Conservation (phyloP, 64 coral and sea anemone species). For the Montipora cactus region DNA sequence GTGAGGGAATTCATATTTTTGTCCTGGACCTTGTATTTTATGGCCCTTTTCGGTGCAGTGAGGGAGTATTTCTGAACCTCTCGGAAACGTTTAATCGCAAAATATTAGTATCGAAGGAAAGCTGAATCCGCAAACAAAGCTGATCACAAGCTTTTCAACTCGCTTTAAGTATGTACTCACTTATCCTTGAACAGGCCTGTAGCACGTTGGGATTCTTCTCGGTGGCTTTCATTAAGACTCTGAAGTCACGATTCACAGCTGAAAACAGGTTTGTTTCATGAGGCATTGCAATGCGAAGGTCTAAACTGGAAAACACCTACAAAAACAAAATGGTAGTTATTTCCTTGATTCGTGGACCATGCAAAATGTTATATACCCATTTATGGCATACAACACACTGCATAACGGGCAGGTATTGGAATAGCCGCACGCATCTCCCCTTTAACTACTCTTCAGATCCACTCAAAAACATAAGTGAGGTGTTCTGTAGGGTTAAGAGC, state of each 20-base stretch:
- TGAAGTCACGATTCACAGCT: conserved; percentile 96
- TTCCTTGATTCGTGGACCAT: too few species aligned
- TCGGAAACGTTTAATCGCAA: not conserved
- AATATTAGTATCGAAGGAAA: not conserved
- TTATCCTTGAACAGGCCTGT: conserved; percentile 98
- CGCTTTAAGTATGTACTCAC: conserved; percentile 41
- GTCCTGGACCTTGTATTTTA: not conserved
- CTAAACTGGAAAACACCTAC: conserved; percentile 92
- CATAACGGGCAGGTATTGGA: too few species aligned
- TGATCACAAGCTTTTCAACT: not conserved
- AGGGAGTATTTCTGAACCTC: not conserved
- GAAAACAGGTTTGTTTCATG: conserved; percentile 99
- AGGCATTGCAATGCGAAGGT: conserved; percentile 96
- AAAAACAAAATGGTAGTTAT: not conserved
- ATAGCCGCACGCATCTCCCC: too few species aligned
- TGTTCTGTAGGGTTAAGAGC: too few species aligned
- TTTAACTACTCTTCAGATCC: too few species aligned
- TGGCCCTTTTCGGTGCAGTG: not conserved
- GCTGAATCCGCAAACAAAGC: not conserved
- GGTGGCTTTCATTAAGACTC: conserved; percentile 95
- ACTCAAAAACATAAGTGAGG: too few species aligned
- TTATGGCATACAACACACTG: too few species aligned
- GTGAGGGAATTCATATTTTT: not conserved
- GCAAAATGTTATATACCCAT: too few species aligned
- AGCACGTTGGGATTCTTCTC: conserved; percentile 97